A percentile compares a stretch with the other conserved stretches of the same genome.
Conservation (phyloP, 2,888 invertebrate species). For the Nomada flava region DNA sequence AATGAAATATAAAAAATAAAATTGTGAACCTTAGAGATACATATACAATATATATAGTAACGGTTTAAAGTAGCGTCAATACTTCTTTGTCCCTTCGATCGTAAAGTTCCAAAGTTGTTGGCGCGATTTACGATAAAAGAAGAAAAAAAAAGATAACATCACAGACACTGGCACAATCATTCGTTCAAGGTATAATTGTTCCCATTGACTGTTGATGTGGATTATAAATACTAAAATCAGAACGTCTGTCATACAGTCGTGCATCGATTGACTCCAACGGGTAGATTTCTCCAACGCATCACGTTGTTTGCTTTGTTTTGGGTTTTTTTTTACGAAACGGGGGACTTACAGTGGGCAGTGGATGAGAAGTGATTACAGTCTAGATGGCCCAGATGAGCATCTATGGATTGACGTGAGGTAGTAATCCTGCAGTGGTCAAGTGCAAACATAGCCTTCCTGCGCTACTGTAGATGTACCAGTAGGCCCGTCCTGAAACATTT, state of each 20-base stretch:
- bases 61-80: constrained; percentile 34
- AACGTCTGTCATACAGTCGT: constrained; percentile 63
- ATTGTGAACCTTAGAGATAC: constrained; percentile 54
- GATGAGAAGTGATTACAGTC: constrained; percentile 80
- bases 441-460: constrained; percentile 82
- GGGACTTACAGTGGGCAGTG: constrained; percentile 82
- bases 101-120: constrained; percentile 33
- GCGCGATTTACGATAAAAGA: constrained; percentile 29
- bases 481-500: constrained; percentile 76
- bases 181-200: constrained; percentile 57
- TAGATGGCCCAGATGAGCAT: constrained; percentile 79
- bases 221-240: constrained; percentile 68
- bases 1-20: constrained; percentile 71
- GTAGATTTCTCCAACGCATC: constrained; percentile 64
- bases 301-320: constrained; percentile 58
- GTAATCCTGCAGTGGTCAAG: constrained; percentile 79
- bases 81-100: constrained; percentile 24
- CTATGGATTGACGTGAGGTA: constrained; percentile 76
- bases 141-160: constrained; percentile 63
- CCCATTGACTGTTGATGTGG: constrained; percentile 71
- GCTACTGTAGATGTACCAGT: constrained; percentile 76
- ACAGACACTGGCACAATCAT: constrained; percentile 74
- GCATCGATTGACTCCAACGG: constrained; percentile 64
- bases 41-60: constrained; percentile 12
- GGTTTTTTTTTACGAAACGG: constrained; percentile 64